Conservation (phyloP, 2,113 vertebrate genomes). For the Chitala chitala region DNA sequence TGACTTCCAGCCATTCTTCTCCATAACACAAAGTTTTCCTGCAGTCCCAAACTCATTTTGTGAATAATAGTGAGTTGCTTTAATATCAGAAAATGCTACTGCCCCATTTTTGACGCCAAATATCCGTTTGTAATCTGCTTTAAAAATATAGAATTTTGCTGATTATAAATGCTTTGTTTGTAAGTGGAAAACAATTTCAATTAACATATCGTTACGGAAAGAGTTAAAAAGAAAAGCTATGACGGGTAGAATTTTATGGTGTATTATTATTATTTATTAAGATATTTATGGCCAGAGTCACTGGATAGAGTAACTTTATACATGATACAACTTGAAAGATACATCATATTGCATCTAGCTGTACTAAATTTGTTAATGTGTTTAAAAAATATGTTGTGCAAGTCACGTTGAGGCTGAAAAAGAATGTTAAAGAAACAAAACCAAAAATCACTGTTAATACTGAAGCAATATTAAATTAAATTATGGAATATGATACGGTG, state of each 20-base stretch:
- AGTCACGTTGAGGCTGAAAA: background rate
- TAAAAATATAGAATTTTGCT: background rate
- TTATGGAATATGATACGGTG: background rate
- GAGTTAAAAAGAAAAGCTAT: background rate
- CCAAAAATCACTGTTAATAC: background rate
- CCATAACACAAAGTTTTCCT: background rate
- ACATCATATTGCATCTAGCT: background rate
- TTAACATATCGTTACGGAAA: background rate
- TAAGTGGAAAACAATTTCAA: background rate
- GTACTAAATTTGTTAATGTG: background rate
- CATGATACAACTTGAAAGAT: background rate
- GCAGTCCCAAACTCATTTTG: background rate
- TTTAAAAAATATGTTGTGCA: background rate
- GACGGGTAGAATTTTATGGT: too few relatives aligned
- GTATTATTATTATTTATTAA: background rate
- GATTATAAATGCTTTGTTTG: background rate
- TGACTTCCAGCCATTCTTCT: too few relatives aligned
- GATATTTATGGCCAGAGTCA: background rate
- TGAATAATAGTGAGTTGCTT: background rate
- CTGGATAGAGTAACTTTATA: too few relatives aligned
- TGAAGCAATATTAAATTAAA: slow-evolving; percentile 16
- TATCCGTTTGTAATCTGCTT: background rate
- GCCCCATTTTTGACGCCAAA: background rate
- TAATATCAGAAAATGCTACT: background rate
- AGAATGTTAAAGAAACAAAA: slow-evolving; percentile 4